Conservation (phyloP, 2,113 vertebrate genomes). For the Heptranchias perlo region DNA sequence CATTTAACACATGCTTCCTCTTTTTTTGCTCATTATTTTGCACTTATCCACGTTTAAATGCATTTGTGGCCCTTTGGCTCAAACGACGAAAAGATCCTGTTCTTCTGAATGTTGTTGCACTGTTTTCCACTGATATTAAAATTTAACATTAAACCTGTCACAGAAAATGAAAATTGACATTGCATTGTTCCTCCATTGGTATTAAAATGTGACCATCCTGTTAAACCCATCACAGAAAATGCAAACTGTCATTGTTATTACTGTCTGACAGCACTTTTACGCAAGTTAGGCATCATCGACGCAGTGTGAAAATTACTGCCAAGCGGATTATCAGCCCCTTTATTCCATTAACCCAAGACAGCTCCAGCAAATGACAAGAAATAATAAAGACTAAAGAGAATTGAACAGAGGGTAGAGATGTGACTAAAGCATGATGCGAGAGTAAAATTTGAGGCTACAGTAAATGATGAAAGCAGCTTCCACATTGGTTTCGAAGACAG, state of each 20-base stretch:
- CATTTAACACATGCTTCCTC: neutral
- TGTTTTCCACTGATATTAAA: neutral
- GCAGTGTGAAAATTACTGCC: constrained; percentile 1
- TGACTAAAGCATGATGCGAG: neutral
- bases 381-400: constrained; percentile 12
- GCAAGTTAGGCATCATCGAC: neutral
- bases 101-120: neutral
- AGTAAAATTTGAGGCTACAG: neutral
- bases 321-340: constrained; percentile 23
- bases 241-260: neutral
- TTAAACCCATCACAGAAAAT: constrained; percentile 16
- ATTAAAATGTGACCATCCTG: constrained; percentile 1
- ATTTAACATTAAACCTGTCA: neutral
- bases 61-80: neutral
- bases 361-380: neutral
- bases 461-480: neutral
- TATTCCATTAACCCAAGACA: neutral
- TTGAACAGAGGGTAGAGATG: neutral
- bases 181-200: constrained; percentile 1
- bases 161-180: constrained; percentile 17
- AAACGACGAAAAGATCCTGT: neutral
- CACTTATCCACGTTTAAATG: neutral
- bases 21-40: neutral
- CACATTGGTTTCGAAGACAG: neutral
- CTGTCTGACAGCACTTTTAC: constrained; percentile 4